Base-by-base conservation (phyloP, 2,888 invertebrate genomes). In the Nymphalis urticae region DNA sequence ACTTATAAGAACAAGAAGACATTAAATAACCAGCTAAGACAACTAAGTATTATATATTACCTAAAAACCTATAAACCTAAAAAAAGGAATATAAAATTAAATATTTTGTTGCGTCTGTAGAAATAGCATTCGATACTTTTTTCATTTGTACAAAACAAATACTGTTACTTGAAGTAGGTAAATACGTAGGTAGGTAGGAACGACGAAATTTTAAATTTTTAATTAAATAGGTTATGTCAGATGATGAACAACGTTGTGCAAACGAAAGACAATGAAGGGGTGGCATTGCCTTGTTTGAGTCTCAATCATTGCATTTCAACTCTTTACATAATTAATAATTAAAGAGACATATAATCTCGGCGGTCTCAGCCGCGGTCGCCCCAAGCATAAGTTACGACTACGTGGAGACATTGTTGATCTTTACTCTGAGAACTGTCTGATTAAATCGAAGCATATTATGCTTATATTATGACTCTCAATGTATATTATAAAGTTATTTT, bases 301-400 rank as follows among this genome's bases (percentile, higher is more conserved):
- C 50, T 50, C 24, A 54, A 53, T 48, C 60, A 64, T 62, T 71
- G 69, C 65, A 69, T 62, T 72, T 75, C 76, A 90, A 90, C 91
- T 91, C 91, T 89, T 91, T 91, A 83, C 84, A 85, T 86, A 86
- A 84, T 90, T 86, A 90, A 91, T 90, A 85, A 89, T 92, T 87
- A 86, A 87, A 82, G 76, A 80, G 82, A 78, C 80, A 82, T 82
- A 81, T 88, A 87, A 89, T 87, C 86, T 86, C 82, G 85, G 76
- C 76, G 80, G 79, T 80, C 60, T 75, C 74, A 65, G 69, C 65
- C 75, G 72, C 77, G 75, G 68, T 71, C 75, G 77, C 79, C 79
- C 74, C 79, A 69, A 82, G 82, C 73, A 56, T 77, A 75, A 70
- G 13, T 13, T 42, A 42, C 42, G 42, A 42, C 42, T 71, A 75